These are phyloP conservation scores for Cydia fagiglandana DNA, from an alignment of 1,140 invertebrate genomes.

Conservation along the genomic window DNA sequence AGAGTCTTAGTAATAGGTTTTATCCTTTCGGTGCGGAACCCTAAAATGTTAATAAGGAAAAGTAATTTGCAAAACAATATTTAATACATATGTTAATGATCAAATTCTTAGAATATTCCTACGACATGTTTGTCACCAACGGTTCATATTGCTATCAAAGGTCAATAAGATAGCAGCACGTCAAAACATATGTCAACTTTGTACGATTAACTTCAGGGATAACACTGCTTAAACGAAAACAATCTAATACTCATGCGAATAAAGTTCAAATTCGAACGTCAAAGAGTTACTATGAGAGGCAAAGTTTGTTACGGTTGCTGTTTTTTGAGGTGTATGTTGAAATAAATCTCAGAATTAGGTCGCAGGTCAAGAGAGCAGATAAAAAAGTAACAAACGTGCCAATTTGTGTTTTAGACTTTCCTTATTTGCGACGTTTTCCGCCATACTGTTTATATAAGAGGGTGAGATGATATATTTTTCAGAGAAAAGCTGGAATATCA, in stretches of 20 bases:
- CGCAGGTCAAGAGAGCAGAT: constrained; percentile 6
- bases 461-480: neutral
- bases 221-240: neutral
- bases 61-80: neutral
- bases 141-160: constrained; percentile 14
- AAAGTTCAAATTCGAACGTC: neutral
- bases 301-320: neutral
- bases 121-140: neutral
- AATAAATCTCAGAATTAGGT: neutral
- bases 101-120: neutral
- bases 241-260: neutral
- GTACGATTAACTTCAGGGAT: neutral
- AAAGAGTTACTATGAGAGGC: neutral
- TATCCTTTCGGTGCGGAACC: too few relatives aligned
- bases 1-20: too few relatives aligned
- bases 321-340: neutral
- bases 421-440: neutral
- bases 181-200: constrained; percentile 3
- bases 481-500: neutral
- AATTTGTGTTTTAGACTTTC: constrained; percentile 19
- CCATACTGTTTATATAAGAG: neutral
- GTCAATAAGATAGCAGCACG: constrained; percentile 1
- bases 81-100: neutral
- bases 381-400: constrained; percentile 7
- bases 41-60: neutral